These are phyloP conservation scores for Pagrus major DNA, from an alignment of 2,113 vertebrate genomes.

Conservation along the genomic window DNA sequence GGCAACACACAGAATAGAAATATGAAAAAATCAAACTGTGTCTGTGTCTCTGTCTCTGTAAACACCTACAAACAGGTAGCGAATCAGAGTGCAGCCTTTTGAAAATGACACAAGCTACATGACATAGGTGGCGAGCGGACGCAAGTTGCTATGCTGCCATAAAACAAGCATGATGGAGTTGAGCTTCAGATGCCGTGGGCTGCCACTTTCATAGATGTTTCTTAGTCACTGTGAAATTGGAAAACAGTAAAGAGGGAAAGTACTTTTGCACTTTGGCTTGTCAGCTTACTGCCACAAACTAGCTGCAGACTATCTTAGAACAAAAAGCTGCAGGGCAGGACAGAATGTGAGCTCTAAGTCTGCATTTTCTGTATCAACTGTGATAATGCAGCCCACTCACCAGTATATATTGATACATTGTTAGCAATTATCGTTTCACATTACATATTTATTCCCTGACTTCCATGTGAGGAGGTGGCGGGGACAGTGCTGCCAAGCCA, in stretches of 20 bases:
- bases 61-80: constrained; percentile 40
- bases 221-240: background rate
- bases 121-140: background rate
- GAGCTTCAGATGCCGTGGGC: background rate
- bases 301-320: background rate
- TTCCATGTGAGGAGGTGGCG: too few relatives aligned
- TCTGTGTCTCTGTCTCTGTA: constrained; percentile 6
- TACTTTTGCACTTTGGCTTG: background rate
- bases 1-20: constrained; percentile 49
- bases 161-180: background rate
- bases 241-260: background rate
- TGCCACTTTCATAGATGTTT: background rate
- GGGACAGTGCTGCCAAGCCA: too few relatives aligned
- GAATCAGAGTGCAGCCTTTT: constrained; percentile 18
- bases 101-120: constrained; percentile 6
- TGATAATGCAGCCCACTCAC: too few relatives aligned
- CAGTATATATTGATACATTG: too few relatives aligned
- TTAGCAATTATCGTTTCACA: too few relatives aligned
- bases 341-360: background rate
- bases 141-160: constrained; percentile 5
- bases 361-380: background rate
- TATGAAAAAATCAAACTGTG: constrained; percentile 39
- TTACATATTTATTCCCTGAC: too few relatives aligned
- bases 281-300: constrained; percentile 7
- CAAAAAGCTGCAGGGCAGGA: background rate